Conservation (phyloP, 2,113 vertebrate species). For the Protobothrops mucrosquamatus region DNA sequence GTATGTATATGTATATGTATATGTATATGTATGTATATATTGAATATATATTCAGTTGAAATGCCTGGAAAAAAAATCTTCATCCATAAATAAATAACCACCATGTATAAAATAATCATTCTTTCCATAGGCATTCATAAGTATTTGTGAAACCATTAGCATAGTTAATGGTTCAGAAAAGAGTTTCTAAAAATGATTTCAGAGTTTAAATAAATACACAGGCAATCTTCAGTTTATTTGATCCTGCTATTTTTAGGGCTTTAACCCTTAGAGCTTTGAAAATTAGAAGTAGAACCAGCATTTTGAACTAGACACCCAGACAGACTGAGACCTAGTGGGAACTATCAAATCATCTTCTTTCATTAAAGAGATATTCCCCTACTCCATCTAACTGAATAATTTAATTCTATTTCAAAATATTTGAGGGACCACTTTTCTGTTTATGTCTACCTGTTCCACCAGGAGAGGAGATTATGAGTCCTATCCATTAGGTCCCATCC, state of each 20-base stretch:
- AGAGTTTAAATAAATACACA: not conserved
- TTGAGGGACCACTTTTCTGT: not conserved
- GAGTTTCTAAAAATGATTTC: not conserved
- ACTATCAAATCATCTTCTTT: not conserved
- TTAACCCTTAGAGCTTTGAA: not conserved
- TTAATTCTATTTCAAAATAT: not conserved
- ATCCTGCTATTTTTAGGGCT: not conserved
- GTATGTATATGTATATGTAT: too few relatives aligned
- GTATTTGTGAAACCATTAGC: not conserved
- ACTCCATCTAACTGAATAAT: not conserved
- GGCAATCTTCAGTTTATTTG: not conserved
- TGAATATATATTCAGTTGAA: not conserved
- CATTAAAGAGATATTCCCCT: not conserved
- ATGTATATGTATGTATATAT: too few relatives aligned
- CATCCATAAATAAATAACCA: not conserved
- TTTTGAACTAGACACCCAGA: not conserved
- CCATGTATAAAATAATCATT: not conserved
- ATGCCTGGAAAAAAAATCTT: not conserved
- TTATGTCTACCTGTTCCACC: not conserved
- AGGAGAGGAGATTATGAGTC: not conserved
- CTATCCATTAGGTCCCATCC: not conserved
- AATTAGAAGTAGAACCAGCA: not conserved
- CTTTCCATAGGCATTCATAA: too few relatives aligned
- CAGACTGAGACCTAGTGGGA: not conserved
- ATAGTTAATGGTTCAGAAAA: not conserved